A percentile compares a stretch with the other conserved stretches of the same genome.
Evolutionary conservation across 2,113 vertebrate genomes (phyloP).

Genomic region (Campylorhamphus procurvoides): DNA sequence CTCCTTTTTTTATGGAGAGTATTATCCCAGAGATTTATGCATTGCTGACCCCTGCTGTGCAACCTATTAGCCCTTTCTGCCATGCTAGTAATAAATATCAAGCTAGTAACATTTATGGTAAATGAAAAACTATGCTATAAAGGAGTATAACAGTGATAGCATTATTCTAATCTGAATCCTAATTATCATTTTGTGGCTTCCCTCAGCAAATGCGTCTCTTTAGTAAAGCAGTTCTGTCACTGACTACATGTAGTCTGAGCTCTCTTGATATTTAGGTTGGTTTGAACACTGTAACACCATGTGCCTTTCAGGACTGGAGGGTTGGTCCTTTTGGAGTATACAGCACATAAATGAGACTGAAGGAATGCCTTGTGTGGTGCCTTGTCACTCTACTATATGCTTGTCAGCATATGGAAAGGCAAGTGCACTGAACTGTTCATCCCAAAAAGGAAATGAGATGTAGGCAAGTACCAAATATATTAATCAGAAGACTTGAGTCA

Average conservation of each 20-base stretch:
- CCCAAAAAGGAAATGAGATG: background rate
- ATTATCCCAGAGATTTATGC: background rate
- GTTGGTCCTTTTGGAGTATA: background rate
- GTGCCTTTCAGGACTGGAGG: background rate
- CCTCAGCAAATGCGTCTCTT: background rate
- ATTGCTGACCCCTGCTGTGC: background rate
- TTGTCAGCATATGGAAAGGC: background rate
- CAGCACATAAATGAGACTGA: background rate
- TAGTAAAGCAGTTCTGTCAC: background rate
- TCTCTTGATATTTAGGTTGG: background rate
- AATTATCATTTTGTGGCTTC: background rate
- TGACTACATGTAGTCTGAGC: background rate
- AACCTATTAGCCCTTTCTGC: conserved; percentile 1
- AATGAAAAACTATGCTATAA: background rate
- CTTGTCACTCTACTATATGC: rapidly evolving
- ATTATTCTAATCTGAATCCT: background rate
- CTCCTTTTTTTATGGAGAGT: background rate
- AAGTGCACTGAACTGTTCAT: background rate
- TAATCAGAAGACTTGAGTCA: background rate
- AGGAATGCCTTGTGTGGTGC: rapidly evolving
- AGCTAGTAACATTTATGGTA: background rate
- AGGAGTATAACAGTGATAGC: background rate
- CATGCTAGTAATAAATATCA: background rate
- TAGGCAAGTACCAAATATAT: background rate
- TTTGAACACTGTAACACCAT: background rate